Evolutionary conservation across 1,140 invertebrate species (phyloP), one percentile per base, ranked within the genome.

Genomic region (Anagrus nilaparvatae): DNA sequence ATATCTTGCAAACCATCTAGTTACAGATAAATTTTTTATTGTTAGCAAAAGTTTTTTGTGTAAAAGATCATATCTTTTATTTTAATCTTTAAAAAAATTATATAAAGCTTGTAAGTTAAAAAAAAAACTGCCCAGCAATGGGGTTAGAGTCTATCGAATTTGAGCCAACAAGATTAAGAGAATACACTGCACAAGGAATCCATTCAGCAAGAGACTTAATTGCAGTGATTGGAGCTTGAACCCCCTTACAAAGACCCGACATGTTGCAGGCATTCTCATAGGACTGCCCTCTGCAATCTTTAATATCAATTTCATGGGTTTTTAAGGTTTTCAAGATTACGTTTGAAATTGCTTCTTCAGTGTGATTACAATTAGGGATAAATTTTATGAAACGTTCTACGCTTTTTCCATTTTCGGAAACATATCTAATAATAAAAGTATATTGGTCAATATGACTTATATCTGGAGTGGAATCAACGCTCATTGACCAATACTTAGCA

Each of bases 381-480:
- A 55, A 56, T 33, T 28, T 34, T 16, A 54, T 24, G 43, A 58
- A 56, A 17, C 50, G 47, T 43, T 54, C 48, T 19, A 51, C 52
- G n/a, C 35, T 32, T 25, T 46, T 32, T 25, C 45, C 45, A 42
- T 47, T 35, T 7, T 47, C 24, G 38, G 23, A 19, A 20, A 51
- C 35, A 43, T 55, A 55, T 33, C 55, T 40, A 25, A 63, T 36
- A 9, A 59, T 36, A 34, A 55, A 10, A 29, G 54, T 50, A 10
- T 66, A 46, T 47, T 67, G 56, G 47, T 68, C 61, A 3, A 51
- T 46, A 32, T 62, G 50, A n/a, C 47, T 38, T 29, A 62, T 47
- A 50, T 67, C 58, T 27, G 59, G 57, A 16, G 57, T 63, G 3
- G 58, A 65, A 53, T 65, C 61, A 13, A 65, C 45, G 31, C 32